A percentile compares a stretch with the other conserved stretches of the same genome.
These are phyloP conservation scores for Poicephalus meyeri DNA, from an alignment of 2,113 vertebrate species.

Conservation along the genomic window DNA sequence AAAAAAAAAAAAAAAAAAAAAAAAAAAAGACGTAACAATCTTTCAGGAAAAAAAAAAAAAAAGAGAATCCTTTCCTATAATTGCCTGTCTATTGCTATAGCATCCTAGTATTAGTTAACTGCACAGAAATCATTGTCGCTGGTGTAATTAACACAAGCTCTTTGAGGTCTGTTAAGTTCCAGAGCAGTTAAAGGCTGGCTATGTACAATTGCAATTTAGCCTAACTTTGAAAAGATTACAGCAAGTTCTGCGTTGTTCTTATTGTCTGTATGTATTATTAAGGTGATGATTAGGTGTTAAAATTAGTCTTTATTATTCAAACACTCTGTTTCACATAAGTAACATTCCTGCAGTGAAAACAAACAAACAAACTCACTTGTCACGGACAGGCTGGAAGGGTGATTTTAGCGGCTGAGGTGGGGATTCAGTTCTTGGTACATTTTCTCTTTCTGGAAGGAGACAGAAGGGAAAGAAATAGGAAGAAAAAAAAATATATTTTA, in stretches of 20 bases:
- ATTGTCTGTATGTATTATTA: slow-evolving; percentile 23
- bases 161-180: slow-evolving; percentile 21
- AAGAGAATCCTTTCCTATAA: background rate
- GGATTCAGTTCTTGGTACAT: slow-evolving; percentile 85
- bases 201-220: background rate
- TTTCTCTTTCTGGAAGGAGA: slow-evolving; percentile 85
- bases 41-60: slow-evolving; percentile 23
- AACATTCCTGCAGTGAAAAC: slow-evolving; percentile 51
- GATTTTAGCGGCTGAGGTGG: slow-evolving; percentile 90
- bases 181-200: slow-evolving; percentile 8
- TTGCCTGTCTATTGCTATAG: background rate
- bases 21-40: slow-evolving; percentile 15
- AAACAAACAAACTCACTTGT: slow-evolving; percentile 87
- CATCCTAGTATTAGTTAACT: background rate
- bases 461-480: background rate
- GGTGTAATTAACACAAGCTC: background rate
- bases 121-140: background rate
- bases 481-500: background rate
- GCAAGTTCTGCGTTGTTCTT: slow-evolving; percentile 13
- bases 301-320: slow-evolving; percentile 63
- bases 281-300: slow-evolving; percentile 53
- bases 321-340: slow-evolving; percentile 52
- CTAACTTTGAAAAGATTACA: slow-evolving; percentile 10
- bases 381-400: slow-evolving; percentile 91
- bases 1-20: slow-evolving; percentile 20